A percentile compares a stretch with the other conserved stretches of the same genome.
These are phyloP conservation scores for Tokudaia muenninki DNA, from an alignment of 2,797 vertebrate species.

Conservation along the genomic window DNA sequence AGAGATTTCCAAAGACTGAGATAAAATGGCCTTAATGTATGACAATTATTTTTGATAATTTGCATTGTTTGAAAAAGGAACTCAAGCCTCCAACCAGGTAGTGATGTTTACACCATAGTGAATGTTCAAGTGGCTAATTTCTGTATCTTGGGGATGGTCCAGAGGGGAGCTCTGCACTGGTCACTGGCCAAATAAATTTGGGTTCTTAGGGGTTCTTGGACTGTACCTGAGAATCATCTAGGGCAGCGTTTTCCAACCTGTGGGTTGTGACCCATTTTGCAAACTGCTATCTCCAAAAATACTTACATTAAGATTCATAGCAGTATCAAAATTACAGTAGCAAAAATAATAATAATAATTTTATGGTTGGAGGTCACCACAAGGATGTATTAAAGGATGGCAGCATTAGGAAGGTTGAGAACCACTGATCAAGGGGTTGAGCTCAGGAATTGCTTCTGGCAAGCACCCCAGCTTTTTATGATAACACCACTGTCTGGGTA, in stretches of 20 bases:
- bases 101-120: neutral
- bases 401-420: neutral
- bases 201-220: neutral
- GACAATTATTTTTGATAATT: neutral
- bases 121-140: neutral
- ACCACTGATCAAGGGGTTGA: neutral
- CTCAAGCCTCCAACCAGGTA: neutral
- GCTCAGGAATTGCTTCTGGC: neutral
- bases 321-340: neutral
- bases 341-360: neutral
- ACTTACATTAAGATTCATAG: neutral
- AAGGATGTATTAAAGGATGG: neutral
- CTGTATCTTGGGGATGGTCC: neutral
- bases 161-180: neutral
- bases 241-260: neutral
- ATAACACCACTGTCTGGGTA: neutral
- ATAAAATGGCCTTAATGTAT: neutral
- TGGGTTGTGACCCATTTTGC: neutral
- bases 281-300: neutral
- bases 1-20: conserved; percentile 37
- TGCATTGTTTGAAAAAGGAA: conserved; percentile 4
- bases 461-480: neutral
- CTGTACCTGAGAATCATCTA: neutral
- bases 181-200: neutral
- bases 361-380: neutral